phyloP scores from a whole-genome alignment of 2,797 vertebrate species.

The Microtus agrestis region DNA sequence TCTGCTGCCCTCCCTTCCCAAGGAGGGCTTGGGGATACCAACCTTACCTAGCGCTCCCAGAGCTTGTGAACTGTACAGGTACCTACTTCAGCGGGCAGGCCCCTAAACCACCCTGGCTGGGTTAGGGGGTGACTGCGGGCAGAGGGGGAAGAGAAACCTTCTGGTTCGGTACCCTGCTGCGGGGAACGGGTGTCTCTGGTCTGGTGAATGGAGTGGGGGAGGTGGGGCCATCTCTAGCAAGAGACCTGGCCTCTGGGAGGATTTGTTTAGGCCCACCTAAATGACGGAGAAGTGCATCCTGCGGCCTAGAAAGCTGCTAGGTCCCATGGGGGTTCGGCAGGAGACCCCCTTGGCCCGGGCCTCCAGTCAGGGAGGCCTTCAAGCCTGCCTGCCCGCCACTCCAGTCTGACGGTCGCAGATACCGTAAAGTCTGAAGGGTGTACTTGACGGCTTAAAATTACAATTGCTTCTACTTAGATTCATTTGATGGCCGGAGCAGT shows the following conservation, averaged over 20 bases:
- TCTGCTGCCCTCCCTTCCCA: background rate
- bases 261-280: background rate
- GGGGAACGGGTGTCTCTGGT: background rate
- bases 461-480: slow-evolving; percentile 83
- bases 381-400: background rate
- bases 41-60: background rate
- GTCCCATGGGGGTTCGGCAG: rapidly evolving
- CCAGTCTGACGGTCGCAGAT: slow-evolving; percentile 50
- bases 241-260: background rate
- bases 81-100: background rate
- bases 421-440: slow-evolving; percentile 80
- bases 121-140: background rate
- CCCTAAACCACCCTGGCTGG: background rate
- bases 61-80: background rate
- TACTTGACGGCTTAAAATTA: slow-evolving; percentile 84
- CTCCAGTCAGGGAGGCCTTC: background rate
- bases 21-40: background rate
- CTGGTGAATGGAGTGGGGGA: background rate
- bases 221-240: background rate
- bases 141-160: background rate
- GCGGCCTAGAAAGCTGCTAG: background rate
- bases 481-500: slow-evolving; percentile 81
- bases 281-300: no score
- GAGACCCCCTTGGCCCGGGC: background rate
- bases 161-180: background rate